Evolutionary conservation across 1,140 invertebrate genomes (phyloP).

Genomic region (Periplaneta americana): DNA sequence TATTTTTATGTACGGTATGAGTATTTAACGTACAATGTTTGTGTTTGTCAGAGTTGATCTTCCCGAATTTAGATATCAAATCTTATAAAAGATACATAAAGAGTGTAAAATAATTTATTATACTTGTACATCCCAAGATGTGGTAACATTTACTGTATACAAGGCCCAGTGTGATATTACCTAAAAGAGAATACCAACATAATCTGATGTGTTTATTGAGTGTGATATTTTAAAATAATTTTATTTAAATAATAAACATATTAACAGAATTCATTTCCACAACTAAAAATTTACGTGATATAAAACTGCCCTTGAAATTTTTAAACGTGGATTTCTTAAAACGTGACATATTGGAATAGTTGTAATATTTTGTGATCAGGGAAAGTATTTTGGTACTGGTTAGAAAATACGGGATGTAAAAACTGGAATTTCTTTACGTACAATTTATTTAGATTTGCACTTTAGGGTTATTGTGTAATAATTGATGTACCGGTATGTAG

Average conservation of each 20-base stretch:
- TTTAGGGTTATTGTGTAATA: too few species aligned
- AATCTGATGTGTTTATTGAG: background rate
- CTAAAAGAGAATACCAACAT: background rate
- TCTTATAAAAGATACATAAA: background rate
- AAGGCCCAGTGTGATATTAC: background rate
- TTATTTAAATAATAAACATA: background rate
- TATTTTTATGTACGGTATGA: background rate
- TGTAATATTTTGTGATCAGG: too few species aligned
- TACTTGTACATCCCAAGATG: too few species aligned
- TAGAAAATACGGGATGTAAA: too few species aligned
- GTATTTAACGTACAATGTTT: background rate
- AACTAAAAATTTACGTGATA: too few species aligned
- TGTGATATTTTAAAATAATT: background rate
- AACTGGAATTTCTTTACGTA: too few species aligned
- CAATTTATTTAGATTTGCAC: too few species aligned
- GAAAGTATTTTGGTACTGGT: too few species aligned
- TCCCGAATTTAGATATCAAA: background rate
- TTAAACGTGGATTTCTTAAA: too few species aligned
- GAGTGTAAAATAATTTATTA: background rate
- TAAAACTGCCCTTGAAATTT: too few species aligned
- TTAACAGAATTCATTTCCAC: background rate
- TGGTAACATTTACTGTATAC: background rate
- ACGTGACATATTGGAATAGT: too few species aligned
- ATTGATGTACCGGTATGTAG: too few species aligned
- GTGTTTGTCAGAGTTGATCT: background rate